Percentiles rank a stretch among this genome's conserved stretches.
phyloP scores from a whole-genome alignment of 2,888 invertebrate species.

The Lamellibrachia columna region DNA sequence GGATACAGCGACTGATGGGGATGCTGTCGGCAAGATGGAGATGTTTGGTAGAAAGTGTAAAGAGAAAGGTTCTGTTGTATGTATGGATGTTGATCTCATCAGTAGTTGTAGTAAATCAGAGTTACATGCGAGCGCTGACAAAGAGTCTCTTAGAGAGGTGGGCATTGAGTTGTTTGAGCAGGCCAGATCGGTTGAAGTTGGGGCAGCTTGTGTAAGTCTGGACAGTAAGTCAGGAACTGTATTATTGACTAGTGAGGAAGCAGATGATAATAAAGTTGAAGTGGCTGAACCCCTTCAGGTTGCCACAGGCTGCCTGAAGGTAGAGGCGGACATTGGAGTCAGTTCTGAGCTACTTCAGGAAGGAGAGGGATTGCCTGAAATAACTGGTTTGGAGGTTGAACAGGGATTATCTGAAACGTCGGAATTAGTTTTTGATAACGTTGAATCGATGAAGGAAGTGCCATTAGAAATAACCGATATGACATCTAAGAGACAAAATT shows the following conservation, averaged over 20 bases:
- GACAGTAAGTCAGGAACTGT: not conserved
- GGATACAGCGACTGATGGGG: not conserved
- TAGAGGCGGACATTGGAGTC: not conserved
- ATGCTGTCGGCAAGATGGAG: not conserved
- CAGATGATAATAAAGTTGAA: not conserved
- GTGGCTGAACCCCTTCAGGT: not conserved
- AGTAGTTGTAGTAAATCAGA: not conserved
- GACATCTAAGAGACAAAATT: not conserved
- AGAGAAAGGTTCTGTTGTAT: not conserved
- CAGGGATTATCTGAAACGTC: not conserved
- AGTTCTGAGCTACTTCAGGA: not conserved
- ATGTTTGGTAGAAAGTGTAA: conserved; percentile 8
- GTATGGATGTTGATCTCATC: not conserved
- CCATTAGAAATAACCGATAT: not conserved
- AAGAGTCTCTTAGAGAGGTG: not conserved
- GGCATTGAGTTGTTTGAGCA: not conserved
- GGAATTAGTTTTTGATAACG: not conserved
- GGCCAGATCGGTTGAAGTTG: not conserved
- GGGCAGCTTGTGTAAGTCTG: not conserved
- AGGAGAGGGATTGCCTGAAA: not conserved
- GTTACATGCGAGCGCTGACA: not conserved
- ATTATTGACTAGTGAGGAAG: not conserved
- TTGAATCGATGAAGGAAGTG: not conserved
- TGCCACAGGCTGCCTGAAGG: not conserved
- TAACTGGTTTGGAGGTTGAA: not conserved